Base-by-base conservation (phyloP, 2,113 vertebrate genomes). In the Hyperoodon ampullatus region DNA sequence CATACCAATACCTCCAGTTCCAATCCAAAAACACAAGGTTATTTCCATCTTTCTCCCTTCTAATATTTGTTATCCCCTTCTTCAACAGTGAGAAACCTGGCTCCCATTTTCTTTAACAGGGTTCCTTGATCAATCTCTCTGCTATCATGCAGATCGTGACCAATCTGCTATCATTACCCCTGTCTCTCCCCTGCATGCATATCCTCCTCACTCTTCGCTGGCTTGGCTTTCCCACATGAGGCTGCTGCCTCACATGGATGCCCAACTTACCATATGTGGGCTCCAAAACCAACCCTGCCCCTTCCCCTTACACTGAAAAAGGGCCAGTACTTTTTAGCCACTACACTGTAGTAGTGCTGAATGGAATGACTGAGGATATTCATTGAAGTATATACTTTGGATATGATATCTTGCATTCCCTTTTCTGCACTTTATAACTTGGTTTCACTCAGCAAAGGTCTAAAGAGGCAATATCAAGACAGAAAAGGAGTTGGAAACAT, bases 351-450 rank as follows among this genome's bases (percentile, higher is more conserved):
- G 9, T 60, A 80, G 82, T 55, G 47, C 19, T 78, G 44, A 84
- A 55, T 4, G 42, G 63, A 84, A 95, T 68, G 35, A 89, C 21
- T 80, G 63, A 88, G 42, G 19, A 21, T 80, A 88, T 88, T 91
- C 50, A 84, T 72, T 91, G 58, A 95, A 61, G 33, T 39, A 12
- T 68, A 15, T 53, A n/a, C 21, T 84, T 90, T 83, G 19, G 3
- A 33, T 86, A 81, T 30, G 16, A 23, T 18, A 42, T 83, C 35
- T 95, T n/a, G 12, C 30, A 84, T 92, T 87, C 26, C 14, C 21
- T 80, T 65, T 90, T 95, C 61, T 88, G n/a, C 1, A 95, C 19
- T 91, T 91, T 78, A 72, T 83, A 94, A 74, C 58, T 88, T n/a
- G 39, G 14, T 68, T 53, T 82, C 33, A 66, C 14, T 74, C n/a